Percentiles rank a stretch among this genome's conserved stretches.
Conservation (phyloP, 1,140 invertebrate genomes). For the Lepidotrigona ventralis region DNA sequence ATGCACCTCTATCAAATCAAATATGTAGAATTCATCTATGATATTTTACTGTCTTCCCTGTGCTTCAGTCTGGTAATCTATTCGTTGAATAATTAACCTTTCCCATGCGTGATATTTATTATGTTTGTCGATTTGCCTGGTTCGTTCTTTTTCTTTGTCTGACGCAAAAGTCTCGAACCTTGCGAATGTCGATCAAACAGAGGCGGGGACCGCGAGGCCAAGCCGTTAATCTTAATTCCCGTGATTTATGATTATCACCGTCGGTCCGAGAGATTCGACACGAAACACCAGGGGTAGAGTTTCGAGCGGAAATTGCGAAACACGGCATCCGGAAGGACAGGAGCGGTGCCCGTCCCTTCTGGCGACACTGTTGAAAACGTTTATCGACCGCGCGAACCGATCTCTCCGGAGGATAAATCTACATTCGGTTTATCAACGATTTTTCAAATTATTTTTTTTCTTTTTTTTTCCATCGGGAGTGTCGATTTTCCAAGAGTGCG, state of each 20-base stretch:
- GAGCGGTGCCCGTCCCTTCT: neutral
- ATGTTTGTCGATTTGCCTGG: neutral
- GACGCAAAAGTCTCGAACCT: neutral
- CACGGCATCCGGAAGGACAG: conserved; percentile 1
- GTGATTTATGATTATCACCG: conserved; percentile 22
- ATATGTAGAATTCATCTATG: no score
- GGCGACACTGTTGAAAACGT: neutral
- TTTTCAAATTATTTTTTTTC: neutral
- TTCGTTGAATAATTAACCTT: no score
- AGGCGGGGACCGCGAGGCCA: conserved; percentile 1
- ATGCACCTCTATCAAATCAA: no score
- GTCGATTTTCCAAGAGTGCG: neutral
- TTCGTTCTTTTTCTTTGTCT: no score
- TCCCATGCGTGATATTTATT: neutral
- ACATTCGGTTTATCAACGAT: neutral
- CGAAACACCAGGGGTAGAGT: neutral
- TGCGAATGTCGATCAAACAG: neutral
- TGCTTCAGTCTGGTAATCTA: no score
- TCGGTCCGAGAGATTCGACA: neutral
- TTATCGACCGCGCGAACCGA: neutral
- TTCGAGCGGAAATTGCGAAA: conserved; percentile 27
- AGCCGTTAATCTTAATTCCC: conserved; percentile 35
- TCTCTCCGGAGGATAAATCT: neutral
- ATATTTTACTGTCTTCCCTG: no score
- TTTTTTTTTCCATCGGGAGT: neutral